phyloP scores from a whole-genome alignment of 1,140 invertebrate genomes.

The Chelonus insularis region DNA sequence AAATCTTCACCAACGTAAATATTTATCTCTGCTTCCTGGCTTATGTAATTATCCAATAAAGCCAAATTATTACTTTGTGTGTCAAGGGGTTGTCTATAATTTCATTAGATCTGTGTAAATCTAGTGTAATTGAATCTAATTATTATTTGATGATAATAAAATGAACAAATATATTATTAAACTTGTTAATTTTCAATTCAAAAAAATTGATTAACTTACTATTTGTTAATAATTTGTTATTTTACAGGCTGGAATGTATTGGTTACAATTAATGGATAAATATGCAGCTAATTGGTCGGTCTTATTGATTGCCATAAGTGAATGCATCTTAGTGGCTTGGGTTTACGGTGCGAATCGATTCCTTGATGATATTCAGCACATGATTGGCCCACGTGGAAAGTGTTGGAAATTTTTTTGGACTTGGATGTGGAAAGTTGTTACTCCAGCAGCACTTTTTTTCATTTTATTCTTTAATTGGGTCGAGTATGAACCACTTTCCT shows the following conservation, averaged over 20 bases:
- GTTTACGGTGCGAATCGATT: conserved; percentile 83
- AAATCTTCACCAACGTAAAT: no score
- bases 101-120: no score
- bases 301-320: conserved; percentile 77
- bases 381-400: conserved; percentile 75
- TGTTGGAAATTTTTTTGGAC: conserved; percentile 79
- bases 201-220: no score
- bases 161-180: conserved; percentile 31
- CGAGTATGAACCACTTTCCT: conserved; percentile 74
- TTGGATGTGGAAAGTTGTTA: conserved; percentile 77
- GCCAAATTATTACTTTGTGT: no score
- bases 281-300: conserved; percentile 87
- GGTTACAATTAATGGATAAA: conserved; percentile 83
- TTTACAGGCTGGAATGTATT: conserved; percentile 76
- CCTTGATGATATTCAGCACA: conserved; percentile 75
- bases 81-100: no score
- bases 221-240: no score
- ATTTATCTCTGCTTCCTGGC: no score
- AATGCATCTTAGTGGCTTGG: conserved; percentile 80
- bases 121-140: no score
- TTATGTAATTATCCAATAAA: no score
- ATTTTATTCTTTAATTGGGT: conserved; percentile 83
- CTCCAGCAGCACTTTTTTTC: conserved; percentile 76
- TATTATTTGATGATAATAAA: no score
- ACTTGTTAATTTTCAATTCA: conserved; percentile 3